These are phyloP conservation scores for Sparus aurata DNA, from an alignment of 2,797 vertebrate species.

Conservation along the genomic window DNA sequence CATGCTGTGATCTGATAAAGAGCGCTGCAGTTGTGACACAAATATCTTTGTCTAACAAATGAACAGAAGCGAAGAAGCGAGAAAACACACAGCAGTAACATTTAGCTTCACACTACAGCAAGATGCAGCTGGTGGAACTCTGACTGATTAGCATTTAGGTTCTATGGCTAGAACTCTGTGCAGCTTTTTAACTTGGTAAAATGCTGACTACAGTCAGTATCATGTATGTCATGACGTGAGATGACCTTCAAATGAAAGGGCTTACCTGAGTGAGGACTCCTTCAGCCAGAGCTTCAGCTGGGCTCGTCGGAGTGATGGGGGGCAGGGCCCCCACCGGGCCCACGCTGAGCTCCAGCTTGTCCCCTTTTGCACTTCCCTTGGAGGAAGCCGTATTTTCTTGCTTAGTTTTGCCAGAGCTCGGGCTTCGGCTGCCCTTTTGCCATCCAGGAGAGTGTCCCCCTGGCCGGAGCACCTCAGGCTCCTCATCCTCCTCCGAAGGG, in stretches of 20 bases:
- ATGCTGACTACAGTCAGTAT: constrained; percentile 76
- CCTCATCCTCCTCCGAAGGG: constrained; percentile 92
- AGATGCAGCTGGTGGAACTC: constrained; percentile 71
- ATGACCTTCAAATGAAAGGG: constrained; percentile 22
- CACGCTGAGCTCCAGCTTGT: constrained; percentile 90
- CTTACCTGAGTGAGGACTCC: constrained; percentile 96
- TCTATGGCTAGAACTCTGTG: constrained; percentile 74
- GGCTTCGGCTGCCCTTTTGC: constrained; percentile 72
- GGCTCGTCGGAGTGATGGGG: constrained; percentile 92
- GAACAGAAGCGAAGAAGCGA: constrained; percentile 69
- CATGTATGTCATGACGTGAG: constrained; percentile 63
- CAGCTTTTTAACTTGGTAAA: constrained; percentile 79
- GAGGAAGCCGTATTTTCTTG: constrained; percentile 66
- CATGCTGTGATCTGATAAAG: constrained; percentile 69
- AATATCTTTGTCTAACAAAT: constrained; percentile 48
- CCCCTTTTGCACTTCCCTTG: constrained; percentile 80
- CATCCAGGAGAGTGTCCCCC: constrained; percentile 77
- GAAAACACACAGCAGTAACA: constrained; percentile 68
- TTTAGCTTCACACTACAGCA: constrained; percentile 67
- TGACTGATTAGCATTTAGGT: constrained; percentile 64
- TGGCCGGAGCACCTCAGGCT: constrained; percentile 75
- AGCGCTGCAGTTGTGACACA: constrained; percentile 53
- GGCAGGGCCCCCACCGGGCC: constrained; percentile 86
- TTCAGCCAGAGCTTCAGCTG: constrained; percentile 94
- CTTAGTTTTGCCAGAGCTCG: constrained; percentile 62